phyloP scores from a whole-genome alignment of 2,888 invertebrate genomes.

The Drosophila paramelanica region DNA sequence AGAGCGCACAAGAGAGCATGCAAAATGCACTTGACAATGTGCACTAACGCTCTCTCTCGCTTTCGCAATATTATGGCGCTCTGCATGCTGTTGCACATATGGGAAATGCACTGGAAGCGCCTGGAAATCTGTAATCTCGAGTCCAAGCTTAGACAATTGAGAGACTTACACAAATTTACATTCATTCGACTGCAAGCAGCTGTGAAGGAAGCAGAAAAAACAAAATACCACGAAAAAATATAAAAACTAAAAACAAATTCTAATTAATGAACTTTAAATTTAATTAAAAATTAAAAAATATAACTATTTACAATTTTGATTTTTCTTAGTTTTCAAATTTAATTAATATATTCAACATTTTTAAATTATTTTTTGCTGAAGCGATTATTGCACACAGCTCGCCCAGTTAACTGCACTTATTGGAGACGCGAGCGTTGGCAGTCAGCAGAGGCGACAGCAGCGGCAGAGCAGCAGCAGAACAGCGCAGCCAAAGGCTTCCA shows the following conservation, averaged over 20 bases:
- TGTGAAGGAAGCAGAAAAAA: conserved; percentile 2
- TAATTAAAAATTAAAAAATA: no score
- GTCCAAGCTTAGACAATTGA: conserved; percentile 2
- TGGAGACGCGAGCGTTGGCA: conserved; percentile 44
- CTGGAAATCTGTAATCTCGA: conserved; percentile 18
- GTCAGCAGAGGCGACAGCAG: conserved; percentile 37
- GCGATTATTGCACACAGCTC: conserved; percentile 69
- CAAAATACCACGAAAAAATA: not conserved
- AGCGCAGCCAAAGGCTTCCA: conserved; percentile 56
- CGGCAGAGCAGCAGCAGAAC: conserved; percentile 20
- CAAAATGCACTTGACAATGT: conserved; percentile 13
- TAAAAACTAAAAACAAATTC: no score
- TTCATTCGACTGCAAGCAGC: conserved; percentile 28
- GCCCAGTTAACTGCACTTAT: conserved; percentile 64
- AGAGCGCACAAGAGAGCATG: not conserved
- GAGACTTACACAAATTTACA: conserved; percentile 12
- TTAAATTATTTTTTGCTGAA: conserved; percentile 59
- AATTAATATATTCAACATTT: not conserved
- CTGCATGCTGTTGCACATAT: conserved; percentile 47
- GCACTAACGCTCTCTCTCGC: not conserved
- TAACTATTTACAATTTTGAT: no score
- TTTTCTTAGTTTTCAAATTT: no score
- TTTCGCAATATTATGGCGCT: conserved; percentile 30
- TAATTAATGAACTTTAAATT: not conserved
- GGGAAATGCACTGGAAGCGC: conserved; percentile 27